These are phyloP conservation scores for Penaeus vannamei DNA, from an alignment of 1,140 invertebrate species.

Conservation along the genomic window DNA sequence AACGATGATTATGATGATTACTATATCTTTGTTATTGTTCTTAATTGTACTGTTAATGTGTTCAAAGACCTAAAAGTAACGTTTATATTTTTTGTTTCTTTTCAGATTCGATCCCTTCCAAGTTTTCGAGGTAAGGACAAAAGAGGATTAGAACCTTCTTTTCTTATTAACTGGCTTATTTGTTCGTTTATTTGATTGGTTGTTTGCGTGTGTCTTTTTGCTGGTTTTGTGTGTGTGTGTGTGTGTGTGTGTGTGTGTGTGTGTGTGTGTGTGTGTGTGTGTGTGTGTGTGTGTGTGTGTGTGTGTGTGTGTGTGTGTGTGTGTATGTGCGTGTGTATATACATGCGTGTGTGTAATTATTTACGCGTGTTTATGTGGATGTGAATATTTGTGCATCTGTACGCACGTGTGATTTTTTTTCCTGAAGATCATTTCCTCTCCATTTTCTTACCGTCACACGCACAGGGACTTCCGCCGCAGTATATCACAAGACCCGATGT, in stretches of 20 bases:
- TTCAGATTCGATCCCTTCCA: slow-evolving; percentile 69
- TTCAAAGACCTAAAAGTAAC: no score
- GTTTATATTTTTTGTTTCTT: slow-evolving; percentile 26
- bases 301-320: background rate
- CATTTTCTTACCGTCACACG: no score
- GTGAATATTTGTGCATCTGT: background rate
- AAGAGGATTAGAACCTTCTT: background rate
- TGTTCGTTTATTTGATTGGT: background rate
- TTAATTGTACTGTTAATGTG: no score
- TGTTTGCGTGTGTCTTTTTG: background rate
- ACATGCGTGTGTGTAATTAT: background rate
- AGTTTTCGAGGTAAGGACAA: slow-evolving; percentile 67
- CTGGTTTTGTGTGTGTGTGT: background rate
- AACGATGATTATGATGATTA: no score
- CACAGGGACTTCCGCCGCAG: no score
- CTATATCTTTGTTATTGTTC: background rate
- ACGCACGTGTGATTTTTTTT: background rate
- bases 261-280: background rate
- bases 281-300: background rate
- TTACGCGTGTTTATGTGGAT: background rate
- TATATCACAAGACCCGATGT: no score
- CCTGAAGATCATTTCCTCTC: background rate
- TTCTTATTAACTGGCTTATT: background rate
- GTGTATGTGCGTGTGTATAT: background rate
- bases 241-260: background rate